A percentile compares a stretch with the other conserved stretches of the same genome.
phyloP scores from a whole-genome alignment of 2,888 invertebrate species.

The Micoletzkya japonica region DNA sequence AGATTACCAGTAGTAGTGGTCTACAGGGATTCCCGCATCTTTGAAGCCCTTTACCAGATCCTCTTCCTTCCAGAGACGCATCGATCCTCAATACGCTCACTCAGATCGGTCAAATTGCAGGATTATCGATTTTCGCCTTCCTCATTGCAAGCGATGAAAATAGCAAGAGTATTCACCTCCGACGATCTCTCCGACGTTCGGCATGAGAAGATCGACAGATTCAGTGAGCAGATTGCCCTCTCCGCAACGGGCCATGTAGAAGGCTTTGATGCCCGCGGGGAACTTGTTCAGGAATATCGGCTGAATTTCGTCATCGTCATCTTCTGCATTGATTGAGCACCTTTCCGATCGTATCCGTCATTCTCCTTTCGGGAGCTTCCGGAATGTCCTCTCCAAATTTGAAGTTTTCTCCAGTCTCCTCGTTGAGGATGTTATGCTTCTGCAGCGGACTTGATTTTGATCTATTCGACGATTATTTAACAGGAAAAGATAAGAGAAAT shows the following conservation, averaged over 20 bases:
- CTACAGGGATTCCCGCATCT: constrained; percentile 85
- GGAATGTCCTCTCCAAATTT: constrained; percentile 99
- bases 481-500: background rate
- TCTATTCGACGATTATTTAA: no score
- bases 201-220: constrained; percentile 95
- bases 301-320: constrained; percentile 44
- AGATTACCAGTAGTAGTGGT: constrained; percentile 92
- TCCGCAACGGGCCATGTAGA: constrained; percentile 89
- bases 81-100: no score
- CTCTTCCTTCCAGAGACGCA: constrained; percentile 90
- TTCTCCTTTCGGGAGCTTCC: constrained; percentile 95
- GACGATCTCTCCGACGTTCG: constrained; percentile 95
- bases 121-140: no score
- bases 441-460: no score
- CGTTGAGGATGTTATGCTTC: constrained; percentile 87
- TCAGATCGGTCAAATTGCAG: no score
- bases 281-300: constrained; percentile 94
- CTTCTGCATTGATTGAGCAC: constrained; percentile 39
- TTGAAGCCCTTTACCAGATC: constrained; percentile 84
- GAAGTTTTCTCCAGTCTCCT: constrained; percentile 93
- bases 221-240: constrained; percentile 86
- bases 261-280: constrained; percentile 90
- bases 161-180: no score
- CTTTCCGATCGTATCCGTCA: constrained; percentile 93
- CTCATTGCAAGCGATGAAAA: no score